Evolutionary conservation across 2,888 invertebrate species (phyloP), one percentile per base, ranked within the genome.

Genomic region (Scaptomyza cyrtandrae): DNA sequence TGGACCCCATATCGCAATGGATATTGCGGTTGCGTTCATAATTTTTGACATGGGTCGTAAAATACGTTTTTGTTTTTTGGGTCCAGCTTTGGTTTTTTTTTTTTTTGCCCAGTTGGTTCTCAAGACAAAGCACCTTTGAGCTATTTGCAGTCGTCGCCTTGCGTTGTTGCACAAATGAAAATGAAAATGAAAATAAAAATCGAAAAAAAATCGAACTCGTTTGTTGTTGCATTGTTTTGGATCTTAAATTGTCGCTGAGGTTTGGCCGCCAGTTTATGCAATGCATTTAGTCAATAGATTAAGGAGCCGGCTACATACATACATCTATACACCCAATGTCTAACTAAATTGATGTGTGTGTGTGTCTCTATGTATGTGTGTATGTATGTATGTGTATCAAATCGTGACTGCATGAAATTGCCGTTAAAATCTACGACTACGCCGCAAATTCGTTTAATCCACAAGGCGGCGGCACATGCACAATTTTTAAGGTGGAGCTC

Each of bases 351-450:
- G 4, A 43, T 5, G 24, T 53, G 13, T 49, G 6, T 54, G 37
- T 60, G 10, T 59, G 50, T 75, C 29, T 75, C 29, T 70, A 53
- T 56, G 24, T 59, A 7, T 54, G 7, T 57, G 14, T 24, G 24
- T 24, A n/a, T 43, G 24, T 52, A 24, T 78, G 56, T 58, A 46
- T 68, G 60, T 71, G 71, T 68, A 75, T 56, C 68, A 82, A 88
- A 82, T 86, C 86, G 86, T 86, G 86, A 86, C 86, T 78, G 70
- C 86, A 88, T 86, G 82, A 84, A 88, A 78, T 80, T 81, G 84
- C 81, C 81, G 81, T 86, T 82, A 84, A 86, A 84, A 78, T 81
- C 74, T 68, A 76, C 63, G 71, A 75, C 69, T 65, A 52, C 4
- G 48, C 59, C 41, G 62, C 66, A 70, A 39, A 10, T 3, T 14